Conservation (phyloP, 2,113 vertebrate genomes). For the Tinamus guttatus region DNA sequence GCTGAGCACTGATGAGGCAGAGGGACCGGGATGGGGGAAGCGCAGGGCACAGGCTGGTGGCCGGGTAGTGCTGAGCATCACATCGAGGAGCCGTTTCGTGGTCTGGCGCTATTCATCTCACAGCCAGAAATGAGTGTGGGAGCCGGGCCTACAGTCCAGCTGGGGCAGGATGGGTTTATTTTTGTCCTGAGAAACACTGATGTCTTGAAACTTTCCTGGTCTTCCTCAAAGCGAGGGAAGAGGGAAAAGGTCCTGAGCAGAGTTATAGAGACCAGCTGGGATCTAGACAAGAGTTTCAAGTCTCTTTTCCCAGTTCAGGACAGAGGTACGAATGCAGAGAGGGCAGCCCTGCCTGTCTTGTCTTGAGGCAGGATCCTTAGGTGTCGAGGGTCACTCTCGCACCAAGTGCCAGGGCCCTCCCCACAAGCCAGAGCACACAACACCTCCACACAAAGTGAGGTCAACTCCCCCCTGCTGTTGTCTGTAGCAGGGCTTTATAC, state of each 20-base stretch:
- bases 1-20: not conserved
- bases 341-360: not conserved
- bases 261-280: not conserved
- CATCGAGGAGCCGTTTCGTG: too few species aligned
- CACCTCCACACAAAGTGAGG: too few species aligned
- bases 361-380: not conserved
- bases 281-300: not conserved
- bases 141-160: not conserved
- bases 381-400: too few species aligned
- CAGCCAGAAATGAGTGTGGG: not conserved
- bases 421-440: too few species aligned
- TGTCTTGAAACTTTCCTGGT: not conserved
- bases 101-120: accelerated
- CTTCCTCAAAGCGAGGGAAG: not conserved
- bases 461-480: too few species aligned
- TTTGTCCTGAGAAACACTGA: not conserved
- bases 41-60: not conserved
- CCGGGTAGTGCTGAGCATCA: not conserved
- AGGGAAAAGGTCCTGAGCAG: not conserved
- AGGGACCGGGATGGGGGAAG: not conserved
- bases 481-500: too few species aligned
- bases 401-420: too few species aligned
- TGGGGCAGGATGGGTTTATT: not conserved
- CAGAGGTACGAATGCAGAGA: not conserved
- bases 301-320: not conserved